Evolutionary conservation across 2,888 invertebrate genomes (phyloP).

Genomic region (Sphaerophoria taeniata): DNA sequence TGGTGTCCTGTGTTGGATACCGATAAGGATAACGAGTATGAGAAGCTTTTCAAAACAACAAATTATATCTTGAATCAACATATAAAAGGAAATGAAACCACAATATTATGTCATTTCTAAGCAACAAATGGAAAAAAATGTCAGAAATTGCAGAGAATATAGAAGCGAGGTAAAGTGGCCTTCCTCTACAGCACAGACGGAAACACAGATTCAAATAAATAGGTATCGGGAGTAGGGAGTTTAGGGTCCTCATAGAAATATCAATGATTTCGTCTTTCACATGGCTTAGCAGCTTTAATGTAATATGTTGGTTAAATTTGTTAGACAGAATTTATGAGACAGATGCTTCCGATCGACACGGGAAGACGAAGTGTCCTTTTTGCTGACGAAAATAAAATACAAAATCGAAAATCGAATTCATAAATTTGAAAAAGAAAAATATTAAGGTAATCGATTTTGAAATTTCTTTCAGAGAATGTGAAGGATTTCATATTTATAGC

Average conservation of each 20-base stretch:
- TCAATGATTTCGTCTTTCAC: conserved; percentile 24
- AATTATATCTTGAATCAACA: conserved; percentile 7
- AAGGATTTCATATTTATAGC: no score
- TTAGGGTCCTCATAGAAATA: background rate
- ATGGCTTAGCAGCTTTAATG: conserved; percentile 14
- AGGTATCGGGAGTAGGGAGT: background rate
- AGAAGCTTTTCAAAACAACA: conserved; percentile 17
- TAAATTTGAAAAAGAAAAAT: no score
- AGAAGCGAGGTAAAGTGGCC: background rate
- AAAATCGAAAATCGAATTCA: no score
- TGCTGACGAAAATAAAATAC: no score
- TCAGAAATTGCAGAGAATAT: background rate
- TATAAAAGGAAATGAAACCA: conserved; percentile 34
- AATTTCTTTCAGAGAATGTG: no score
- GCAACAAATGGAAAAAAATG: background rate
- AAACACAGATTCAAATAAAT: background rate
- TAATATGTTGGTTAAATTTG: conserved; percentile 8
- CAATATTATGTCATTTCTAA: conserved; percentile 27
- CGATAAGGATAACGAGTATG: background rate
- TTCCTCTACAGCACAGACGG: background rate
- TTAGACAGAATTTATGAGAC: conserved; percentile 2
- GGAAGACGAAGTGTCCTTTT: no score
- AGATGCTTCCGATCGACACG: background rate
- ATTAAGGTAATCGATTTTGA: no score
- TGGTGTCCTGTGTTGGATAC: background rate